phyloP scores from a whole-genome alignment of 2,797 vertebrate species.

The Florisuga fusca region DNA sequence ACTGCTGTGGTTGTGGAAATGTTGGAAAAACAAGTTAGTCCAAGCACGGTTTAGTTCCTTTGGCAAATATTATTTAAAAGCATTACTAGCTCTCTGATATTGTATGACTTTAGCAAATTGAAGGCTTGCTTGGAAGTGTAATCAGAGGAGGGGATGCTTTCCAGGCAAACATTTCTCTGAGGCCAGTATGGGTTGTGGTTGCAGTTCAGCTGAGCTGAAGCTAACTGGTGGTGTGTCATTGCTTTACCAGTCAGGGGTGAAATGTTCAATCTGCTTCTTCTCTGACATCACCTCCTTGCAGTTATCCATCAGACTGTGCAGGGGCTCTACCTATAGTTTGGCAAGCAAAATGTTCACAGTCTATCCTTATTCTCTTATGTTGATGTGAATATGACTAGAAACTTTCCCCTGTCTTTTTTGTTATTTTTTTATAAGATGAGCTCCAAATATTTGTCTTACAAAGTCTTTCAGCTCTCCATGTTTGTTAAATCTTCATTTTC shows the following conservation, averaged over 20 bases:
- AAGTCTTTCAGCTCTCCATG: neutral
- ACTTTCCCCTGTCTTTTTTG: neutral
- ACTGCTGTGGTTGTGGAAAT: neutral
- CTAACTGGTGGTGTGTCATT: neutral
- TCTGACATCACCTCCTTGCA: neutral
- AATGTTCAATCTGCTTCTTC: neutral
- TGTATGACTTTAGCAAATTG: neutral
- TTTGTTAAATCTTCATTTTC: neutral
- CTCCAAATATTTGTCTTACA: neutral
- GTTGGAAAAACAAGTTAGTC: neutral
- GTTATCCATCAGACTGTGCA: neutral
- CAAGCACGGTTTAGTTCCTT: neutral
- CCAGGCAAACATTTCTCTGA: neutral
- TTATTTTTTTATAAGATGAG: neutral
- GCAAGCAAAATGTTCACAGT: rapidly evolving
- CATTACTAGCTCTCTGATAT: neutral
- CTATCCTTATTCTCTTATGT: neutral
- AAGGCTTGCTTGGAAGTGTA: neutral
- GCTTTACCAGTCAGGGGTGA: neutral
- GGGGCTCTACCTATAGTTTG: neutral
- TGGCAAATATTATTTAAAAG: neutral
- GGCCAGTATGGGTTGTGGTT: neutral
- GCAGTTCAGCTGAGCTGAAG: neutral
- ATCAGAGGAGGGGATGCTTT: neutral
- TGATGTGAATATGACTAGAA: neutral